Evolutionary conservation across 2,113 vertebrate species (phyloP).

Genomic region (Choloepus hoffmanni): DNA sequence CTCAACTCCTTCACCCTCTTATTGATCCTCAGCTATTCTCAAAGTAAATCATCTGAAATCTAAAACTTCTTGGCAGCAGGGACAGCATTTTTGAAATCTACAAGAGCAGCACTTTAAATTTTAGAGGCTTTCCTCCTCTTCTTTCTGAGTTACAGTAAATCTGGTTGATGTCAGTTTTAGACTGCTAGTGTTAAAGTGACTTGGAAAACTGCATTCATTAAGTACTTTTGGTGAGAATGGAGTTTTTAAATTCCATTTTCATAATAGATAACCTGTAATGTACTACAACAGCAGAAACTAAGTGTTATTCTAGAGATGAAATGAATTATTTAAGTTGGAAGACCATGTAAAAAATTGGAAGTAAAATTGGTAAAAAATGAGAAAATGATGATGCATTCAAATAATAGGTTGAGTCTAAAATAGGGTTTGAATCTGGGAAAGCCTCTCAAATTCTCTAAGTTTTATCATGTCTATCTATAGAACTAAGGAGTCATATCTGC

Average conservation of each 20-base stretch:
- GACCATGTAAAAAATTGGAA: conserved; percentile 47
- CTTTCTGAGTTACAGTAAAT: conserved; percentile 52
- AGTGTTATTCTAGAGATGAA: not conserved
- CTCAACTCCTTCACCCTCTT: not conserved
- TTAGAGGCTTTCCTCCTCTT: not conserved
- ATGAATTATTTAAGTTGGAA: conserved; percentile 47
- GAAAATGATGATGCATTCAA: not conserved
- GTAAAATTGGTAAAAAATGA: not conserved
- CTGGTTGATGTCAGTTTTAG: conserved; percentile 30
- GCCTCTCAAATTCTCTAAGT: not conserved
- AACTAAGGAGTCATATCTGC: not conserved
- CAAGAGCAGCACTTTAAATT: conserved; percentile 66
- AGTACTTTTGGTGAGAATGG: not conserved
- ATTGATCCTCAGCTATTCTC: conserved; percentile 45
- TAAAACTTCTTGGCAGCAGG: conserved; percentile 53
- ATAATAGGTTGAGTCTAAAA: not conserved
- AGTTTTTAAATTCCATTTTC: conserved; percentile 50
- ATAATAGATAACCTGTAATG: conserved; percentile 40
- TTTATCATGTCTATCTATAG: not conserved
- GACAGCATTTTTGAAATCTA: conserved; percentile 52
- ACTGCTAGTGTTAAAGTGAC: not conserved
- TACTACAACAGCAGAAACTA: conserved; percentile 13
- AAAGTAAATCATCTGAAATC: conserved; percentile 56
- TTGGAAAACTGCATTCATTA: not conserved
- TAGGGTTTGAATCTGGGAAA: not conserved